A percentile compares a stretch with the other conserved stretches of the same genome.
Conservation (phyloP, 2,888 invertebrate genomes). For the Nasonovia ribisnigri region DNA sequence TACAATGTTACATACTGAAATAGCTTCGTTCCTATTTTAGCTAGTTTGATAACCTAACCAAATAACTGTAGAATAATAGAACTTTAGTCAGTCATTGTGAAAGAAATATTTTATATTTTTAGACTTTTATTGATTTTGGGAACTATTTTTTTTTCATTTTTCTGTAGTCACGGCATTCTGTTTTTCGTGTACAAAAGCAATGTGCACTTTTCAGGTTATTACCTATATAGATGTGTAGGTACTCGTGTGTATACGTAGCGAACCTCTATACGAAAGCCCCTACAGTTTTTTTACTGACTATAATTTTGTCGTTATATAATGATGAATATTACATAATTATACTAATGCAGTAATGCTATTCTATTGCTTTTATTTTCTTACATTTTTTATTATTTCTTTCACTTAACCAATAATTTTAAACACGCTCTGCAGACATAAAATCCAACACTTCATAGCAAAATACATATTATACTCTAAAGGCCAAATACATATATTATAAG, state of each 20-base stretch:
- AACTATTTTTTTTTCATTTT: not conserved
- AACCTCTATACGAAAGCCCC: not conserved
- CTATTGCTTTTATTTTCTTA: not conserved
- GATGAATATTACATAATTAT: not conserved
- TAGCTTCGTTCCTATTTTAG: not conserved
- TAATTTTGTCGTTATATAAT: constrained; percentile 19
- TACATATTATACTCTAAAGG: not conserved
- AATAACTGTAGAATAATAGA: not conserved
- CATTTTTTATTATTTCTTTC: not conserved
- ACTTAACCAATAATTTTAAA: not conserved
- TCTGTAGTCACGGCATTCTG: constrained; percentile 19
- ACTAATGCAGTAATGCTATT: not conserved
- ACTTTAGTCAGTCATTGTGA: not conserved
- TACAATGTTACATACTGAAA: not conserved
- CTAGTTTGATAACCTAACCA: not conserved
- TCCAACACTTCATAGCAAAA: not conserved
- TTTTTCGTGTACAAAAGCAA: constrained; percentile 45
- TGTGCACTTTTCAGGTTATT: constrained; percentile 8
- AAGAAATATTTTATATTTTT: constrained; percentile 6
- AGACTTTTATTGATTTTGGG: constrained; percentile 39
- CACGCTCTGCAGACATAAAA: not conserved
- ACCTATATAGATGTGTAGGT: not conserved
- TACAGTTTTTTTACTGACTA: not conserved
- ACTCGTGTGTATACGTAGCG: not conserved
- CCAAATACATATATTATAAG: not conserved